Conservation (phyloP, 2,113 vertebrate genomes). For the Menidia beryllina region DNA sequence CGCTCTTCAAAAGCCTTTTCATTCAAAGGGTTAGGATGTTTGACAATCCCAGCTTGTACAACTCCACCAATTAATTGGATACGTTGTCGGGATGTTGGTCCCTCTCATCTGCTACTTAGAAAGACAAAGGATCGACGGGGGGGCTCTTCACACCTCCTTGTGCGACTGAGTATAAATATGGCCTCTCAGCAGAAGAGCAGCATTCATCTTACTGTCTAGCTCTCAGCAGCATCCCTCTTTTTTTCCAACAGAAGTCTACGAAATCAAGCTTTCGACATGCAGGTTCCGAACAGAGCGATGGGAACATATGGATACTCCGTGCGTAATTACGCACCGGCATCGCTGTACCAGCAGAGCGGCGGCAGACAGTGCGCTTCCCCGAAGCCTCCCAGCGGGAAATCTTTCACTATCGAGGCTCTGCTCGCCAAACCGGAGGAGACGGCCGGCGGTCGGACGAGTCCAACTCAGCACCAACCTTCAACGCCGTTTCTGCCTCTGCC, state of each 20-base stretch:
- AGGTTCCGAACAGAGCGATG: conserved; percentile 59
- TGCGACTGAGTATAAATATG: conserved; percentile 74
- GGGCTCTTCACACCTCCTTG: conserved; percentile 81
- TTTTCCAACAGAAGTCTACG: neutral
- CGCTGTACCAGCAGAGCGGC: conserved; percentile 57
- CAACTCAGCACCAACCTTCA: conserved; percentile 19
- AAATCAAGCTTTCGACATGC: conserved; percentile 56
- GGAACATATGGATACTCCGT: conserved; percentile 68
- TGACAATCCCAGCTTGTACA: conserved; percentile 85
- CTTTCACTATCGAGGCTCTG: conserved; percentile 85
- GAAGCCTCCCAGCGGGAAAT: conserved; percentile 72
- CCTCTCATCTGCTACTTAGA: conserved; percentile 83
- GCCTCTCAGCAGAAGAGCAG: conserved; percentile 9
- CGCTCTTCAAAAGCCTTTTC: conserved; percentile 78
- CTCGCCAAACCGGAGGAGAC: conserved; percentile 75
- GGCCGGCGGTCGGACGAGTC: conserved; percentile 33
- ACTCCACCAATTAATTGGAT: conserved; percentile 87
- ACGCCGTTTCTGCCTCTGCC: conserved; percentile 42
- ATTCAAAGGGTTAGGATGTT: conserved; percentile 83
- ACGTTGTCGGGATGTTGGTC: conserved; percentile 81
- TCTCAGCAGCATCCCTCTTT: conserved; percentile 27
- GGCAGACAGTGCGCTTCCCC: conserved; percentile 38
- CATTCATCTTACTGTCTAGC: conserved; percentile 51
- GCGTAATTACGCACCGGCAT: conserved; percentile 66
- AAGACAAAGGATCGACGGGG: conserved; percentile 78